A percentile compares a stretch with the other conserved stretches of the same genome.
Conservation (phyloP, 2,113 vertebrate genomes). For the Sceloporus tristichus region DNA sequence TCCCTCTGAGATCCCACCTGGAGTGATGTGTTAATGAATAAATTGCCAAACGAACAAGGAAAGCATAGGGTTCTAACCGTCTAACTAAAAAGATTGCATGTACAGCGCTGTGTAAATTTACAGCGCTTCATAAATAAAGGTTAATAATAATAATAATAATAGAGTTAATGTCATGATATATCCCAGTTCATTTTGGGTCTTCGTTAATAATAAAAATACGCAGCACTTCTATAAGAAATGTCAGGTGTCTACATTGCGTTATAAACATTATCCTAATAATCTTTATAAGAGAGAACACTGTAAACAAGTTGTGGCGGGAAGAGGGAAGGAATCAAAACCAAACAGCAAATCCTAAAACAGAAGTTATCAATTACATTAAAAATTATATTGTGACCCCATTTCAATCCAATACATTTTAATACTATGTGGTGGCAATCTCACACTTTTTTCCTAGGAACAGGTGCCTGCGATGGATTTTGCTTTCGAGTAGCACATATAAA, state of each 20-base stretch:
- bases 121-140: too few species aligned
- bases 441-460: neutral
- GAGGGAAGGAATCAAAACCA: neutral
- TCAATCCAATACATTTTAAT: neutral
- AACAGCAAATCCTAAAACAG: neutral
- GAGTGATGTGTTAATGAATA: conserved; percentile 15
- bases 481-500: neutral
- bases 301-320: neutral
- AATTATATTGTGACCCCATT: neutral
- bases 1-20: neutral
- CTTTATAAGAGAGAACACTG: neutral
- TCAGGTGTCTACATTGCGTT: neutral
- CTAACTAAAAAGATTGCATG: too few species aligned
- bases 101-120: too few species aligned
- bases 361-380: neutral
- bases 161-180: neutral
- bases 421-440: neutral
- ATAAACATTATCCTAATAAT: neutral
- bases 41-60: neutral
- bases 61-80: neutral
- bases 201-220: neutral
- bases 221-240: neutral
- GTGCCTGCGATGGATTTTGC: neutral
- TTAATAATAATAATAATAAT: too few species aligned
- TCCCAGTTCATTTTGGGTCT: neutral